A percentile compares a stretch with the other conserved stretches of the same genome.
These are phyloP conservation scores for Carapus acus DNA, from an alignment of 2,797 vertebrate species.

Conservation along the genomic window DNA sequence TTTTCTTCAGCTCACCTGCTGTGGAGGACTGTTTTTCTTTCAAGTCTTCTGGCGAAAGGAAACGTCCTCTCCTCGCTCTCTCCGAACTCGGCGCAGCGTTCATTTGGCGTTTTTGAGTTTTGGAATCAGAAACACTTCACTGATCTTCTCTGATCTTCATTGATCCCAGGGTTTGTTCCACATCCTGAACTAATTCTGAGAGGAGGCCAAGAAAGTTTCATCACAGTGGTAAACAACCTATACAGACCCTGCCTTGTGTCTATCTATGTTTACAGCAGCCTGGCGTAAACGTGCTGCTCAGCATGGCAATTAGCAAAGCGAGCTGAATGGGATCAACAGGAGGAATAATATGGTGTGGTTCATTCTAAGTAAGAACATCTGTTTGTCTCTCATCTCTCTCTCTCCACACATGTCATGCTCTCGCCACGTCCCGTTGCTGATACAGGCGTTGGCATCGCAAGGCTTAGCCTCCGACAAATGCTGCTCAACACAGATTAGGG, in stretches of 20 bases:
- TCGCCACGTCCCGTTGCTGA: constrained; percentile 47
- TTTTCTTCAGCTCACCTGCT: not conserved
- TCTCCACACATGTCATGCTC: constrained; percentile 29
- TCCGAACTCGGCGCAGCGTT: not conserved
- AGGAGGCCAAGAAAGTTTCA: constrained; percentile 49
- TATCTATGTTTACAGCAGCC: constrained; percentile 51
- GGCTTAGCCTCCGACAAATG: constrained; percentile 61
- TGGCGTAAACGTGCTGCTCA: constrained; percentile 42
- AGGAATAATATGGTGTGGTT: constrained; percentile 55
- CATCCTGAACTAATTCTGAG: constrained; percentile 43
- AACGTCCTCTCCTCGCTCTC: not conserved
- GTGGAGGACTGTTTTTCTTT: not conserved
- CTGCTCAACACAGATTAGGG: constrained; percentile 65
- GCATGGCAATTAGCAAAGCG: constrained; percentile 46
- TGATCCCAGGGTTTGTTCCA: too few species aligned
- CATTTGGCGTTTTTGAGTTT: too few species aligned
- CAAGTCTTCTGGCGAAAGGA: not conserved
- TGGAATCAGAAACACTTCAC: too few species aligned
- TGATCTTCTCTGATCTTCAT: too few species aligned
- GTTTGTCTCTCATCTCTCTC: constrained; percentile 27
- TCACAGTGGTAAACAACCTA: constrained; percentile 20
- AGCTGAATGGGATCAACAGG: constrained; percentile 53
- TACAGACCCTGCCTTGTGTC: constrained; percentile 42
- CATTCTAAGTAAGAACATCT: constrained; percentile 51
- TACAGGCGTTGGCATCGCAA: constrained; percentile 45